phyloP scores from a whole-genome alignment of 2,113 vertebrate genomes.

The Mormyrus iriodes region DNA sequence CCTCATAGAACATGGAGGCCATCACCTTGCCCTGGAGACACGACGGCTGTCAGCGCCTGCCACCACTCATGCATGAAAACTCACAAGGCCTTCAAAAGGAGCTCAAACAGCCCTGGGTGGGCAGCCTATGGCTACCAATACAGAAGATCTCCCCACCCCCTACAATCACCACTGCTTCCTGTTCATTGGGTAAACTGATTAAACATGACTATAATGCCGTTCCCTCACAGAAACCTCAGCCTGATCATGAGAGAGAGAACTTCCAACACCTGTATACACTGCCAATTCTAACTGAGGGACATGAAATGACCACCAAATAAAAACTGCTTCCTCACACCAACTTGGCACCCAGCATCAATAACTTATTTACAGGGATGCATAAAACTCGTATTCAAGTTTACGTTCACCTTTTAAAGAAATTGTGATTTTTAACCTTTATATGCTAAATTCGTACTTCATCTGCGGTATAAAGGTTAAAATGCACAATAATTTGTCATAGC shows the following conservation, averaged over 20 bases:
- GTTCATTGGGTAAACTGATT: neutral
- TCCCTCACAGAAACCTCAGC: neutral
- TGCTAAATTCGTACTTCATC: neutral
- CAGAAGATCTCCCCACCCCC: neutral
- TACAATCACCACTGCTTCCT: neutral
- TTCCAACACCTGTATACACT: neutral
- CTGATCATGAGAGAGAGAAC: neutral
- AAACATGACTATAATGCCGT: neutral
- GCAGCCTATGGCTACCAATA: neutral
- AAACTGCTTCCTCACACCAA: neutral
- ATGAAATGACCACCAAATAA: neutral
- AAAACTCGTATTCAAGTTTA: neutral
- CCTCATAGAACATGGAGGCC: slow-evolving; percentile 96
- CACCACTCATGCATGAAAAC: neutral
- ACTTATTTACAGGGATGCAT: neutral
- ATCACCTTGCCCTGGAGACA: slow-evolving; percentile 81
- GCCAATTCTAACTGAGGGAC: neutral
- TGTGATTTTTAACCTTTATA: neutral
- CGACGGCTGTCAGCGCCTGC: neutral
- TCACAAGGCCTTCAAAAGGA: neutral
- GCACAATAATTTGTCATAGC: neutral
- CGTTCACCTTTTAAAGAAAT: neutral
- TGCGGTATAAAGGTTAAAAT: neutral
- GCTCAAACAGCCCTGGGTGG: neutral
- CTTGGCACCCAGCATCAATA: neutral